These are phyloP conservation scores for Drosophila albomicans DNA, from an alignment of 1,140 invertebrate species.

Conservation along the genomic window DNA sequence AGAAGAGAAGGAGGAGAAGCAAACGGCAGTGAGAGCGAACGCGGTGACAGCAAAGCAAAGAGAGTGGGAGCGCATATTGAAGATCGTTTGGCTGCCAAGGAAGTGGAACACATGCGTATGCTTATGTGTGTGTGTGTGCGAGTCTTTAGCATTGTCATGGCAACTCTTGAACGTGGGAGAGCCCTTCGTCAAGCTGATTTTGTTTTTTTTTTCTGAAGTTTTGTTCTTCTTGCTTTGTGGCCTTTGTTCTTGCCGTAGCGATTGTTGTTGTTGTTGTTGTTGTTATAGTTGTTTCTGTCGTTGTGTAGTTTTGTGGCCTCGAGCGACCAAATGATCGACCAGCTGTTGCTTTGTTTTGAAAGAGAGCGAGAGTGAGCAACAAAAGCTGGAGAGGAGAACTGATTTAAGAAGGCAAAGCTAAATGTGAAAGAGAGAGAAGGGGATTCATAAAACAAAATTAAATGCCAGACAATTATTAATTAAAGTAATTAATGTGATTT, in stretches of 20 bases:
- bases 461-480: constrained; percentile 78
- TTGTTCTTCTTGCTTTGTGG: constrained; percentile 39
- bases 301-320: constrained; percentile 59
- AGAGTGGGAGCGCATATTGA: constrained; percentile 17
- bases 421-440: not conserved
- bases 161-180: constrained; percentile 71
- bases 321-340: constrained; percentile 61
- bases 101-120: constrained; percentile 60
- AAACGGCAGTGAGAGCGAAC: constrained; percentile 9
- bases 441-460: constrained; percentile 77
- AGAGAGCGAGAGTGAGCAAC: constrained; percentile 5
- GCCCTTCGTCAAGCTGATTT: constrained; percentile 63
- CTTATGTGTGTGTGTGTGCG: not conserved
- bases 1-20: constrained; percentile 1
- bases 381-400: constrained; percentile 5
- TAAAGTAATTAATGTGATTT: constrained; percentile 75
- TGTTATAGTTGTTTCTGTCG: constrained; percentile 30
- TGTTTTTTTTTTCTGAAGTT: constrained; percentile 34
- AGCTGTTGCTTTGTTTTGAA: constrained; percentile 73
- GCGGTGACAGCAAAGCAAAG: constrained; percentile 5
- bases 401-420: not conserved
- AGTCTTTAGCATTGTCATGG: constrained; percentile 54
- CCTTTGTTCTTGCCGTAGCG: constrained; percentile 52
- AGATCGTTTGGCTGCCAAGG: constrained; percentile 55
- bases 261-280: constrained; percentile 45